Percentiles rank a stretch among this genome's conserved stretches.
Conservation (phyloP, 2,797 vertebrate genomes). For the Artibeus lituratus region DNA sequence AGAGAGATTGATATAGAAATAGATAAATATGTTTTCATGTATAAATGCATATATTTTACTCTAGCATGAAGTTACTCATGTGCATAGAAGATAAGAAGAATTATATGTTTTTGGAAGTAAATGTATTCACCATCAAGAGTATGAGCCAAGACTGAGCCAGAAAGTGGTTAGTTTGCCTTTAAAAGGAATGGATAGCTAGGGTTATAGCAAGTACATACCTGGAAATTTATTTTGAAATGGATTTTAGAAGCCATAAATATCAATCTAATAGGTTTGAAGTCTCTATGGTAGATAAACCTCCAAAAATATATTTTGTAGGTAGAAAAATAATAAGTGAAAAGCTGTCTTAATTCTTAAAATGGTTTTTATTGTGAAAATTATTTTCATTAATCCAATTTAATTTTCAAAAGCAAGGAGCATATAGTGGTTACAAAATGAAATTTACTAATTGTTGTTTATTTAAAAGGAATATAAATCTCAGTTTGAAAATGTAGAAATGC, state of each 20-base stretch:
- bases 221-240: neutral
- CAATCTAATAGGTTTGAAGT: neutral
- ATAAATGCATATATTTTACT: neutral
- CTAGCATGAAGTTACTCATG: neutral
- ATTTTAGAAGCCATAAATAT: neutral
- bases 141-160: neutral
- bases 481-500: neutral
- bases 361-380: neutral
- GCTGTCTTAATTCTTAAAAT: neutral
- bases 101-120: neutral
- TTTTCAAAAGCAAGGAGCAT: neutral
- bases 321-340: neutral
- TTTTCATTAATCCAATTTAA: neutral
- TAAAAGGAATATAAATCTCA: neutral
- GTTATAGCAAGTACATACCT: neutral
- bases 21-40: neutral
- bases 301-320: neutral
- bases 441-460: neutral
- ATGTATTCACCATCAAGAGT: neutral
- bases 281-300: neutral
- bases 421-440: neutral
- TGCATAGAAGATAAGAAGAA: neutral
- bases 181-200: neutral
- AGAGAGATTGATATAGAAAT: neutral
- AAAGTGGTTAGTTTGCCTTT: neutral